Evolutionary conservation across 2,888 invertebrate species (phyloP), one percentile per base, ranked within the genome.

Genomic region (Mesodorylaimus sp.): DNA sequence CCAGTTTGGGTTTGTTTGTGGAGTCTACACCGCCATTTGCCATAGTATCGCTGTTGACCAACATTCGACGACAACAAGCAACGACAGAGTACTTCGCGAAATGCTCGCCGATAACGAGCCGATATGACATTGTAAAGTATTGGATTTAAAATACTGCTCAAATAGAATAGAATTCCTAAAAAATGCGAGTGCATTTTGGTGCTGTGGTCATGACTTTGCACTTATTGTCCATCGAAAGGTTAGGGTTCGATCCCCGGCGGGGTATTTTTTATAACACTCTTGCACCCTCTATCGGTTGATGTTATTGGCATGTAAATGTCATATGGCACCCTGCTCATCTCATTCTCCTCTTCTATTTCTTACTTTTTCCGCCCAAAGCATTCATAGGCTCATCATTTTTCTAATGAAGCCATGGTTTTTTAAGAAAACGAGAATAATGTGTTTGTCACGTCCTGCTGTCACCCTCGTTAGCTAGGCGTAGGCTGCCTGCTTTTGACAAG

Each of bases 31-130:
- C n/a, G n/a, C n/a, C n/a, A n/a, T n/a, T n/a, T n/a, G n/a, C n/a
- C n/a, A n/a, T n/a, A n/a, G n/a, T n/a, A n/a, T n/a, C n/a, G n/a
- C n/a, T n/a, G n/a, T n/a, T n/a, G n/a, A n/a, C n/a, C n/a, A n/a
- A n/a, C n/a, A n/a, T n/a, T n/a, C n/a, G n/a, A n/a, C n/a, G n/a
- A n/a, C n/a, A n/a, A n/a, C n/a, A n/a, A n/a, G n/a, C n/a, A n/a
- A n/a, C 68, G 80, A 80, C 63, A 32, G 7, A 32, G 32, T 32
- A 32, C 32, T 7, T 39, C 41, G 10, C 21, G 41, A 7, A 39
- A 21, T 7, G 41, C 41, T 10, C 21, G 10, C 5, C 41, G 41
- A 39, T 39, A 39, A 19, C 21, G 10, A 5, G 41, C 7, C 21
- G 41, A 39, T 19, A 39, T 39, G n/a, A 54, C 16, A 45, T 45